These are phyloP conservation scores for Acronicta leporina DNA, from an alignment of 2,888 invertebrate genomes.

Conservation along the genomic window DNA sequence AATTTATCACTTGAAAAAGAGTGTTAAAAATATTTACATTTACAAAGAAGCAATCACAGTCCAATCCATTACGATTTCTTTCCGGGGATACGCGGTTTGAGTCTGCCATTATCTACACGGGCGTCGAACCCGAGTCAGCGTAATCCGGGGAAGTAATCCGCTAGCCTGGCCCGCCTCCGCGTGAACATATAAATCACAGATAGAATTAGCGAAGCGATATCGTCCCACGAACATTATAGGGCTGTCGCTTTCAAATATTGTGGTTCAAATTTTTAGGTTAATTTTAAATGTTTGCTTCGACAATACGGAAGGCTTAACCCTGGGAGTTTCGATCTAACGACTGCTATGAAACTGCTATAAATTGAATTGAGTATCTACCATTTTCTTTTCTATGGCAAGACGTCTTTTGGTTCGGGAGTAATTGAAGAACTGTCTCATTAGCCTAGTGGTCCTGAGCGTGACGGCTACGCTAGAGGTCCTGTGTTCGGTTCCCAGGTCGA, in stretches of 20 bases:
- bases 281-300: too few species aligned
- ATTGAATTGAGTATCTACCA: too few species aligned
- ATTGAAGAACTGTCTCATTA: too few species aligned
- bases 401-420: too few species aligned
- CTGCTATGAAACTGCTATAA: too few species aligned
- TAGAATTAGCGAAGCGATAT: slow-evolving; percentile 60
- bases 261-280: not conserved
- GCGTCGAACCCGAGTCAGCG: slow-evolving; percentile 56
- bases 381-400: too few species aligned
- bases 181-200: slow-evolving; percentile 61
- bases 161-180: slow-evolving; percentile 40
- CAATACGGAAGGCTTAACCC: too few species aligned
- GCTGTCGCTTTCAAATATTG: slow-evolving; percentile 17
- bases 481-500: too few species aligned
- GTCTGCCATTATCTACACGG: slow-evolving; percentile 59
- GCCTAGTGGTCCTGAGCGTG: too few species aligned
- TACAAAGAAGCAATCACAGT: slow-evolving; percentile 49
- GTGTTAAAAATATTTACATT: slow-evolving; percentile 40
- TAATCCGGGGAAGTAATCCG: slow-evolving; percentile 59
- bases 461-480: too few species aligned
- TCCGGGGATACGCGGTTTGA: slow-evolving; percentile 51
- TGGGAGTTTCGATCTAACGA: too few species aligned
- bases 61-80: slow-evolving; percentile 60
- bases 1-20: slow-evolving; percentile 35
- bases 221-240: slow-evolving; percentile 51